Evolutionary conservation across 2,888 invertebrate species (phyloP).

Genomic region (Chymomyza fuscimana): DNA sequence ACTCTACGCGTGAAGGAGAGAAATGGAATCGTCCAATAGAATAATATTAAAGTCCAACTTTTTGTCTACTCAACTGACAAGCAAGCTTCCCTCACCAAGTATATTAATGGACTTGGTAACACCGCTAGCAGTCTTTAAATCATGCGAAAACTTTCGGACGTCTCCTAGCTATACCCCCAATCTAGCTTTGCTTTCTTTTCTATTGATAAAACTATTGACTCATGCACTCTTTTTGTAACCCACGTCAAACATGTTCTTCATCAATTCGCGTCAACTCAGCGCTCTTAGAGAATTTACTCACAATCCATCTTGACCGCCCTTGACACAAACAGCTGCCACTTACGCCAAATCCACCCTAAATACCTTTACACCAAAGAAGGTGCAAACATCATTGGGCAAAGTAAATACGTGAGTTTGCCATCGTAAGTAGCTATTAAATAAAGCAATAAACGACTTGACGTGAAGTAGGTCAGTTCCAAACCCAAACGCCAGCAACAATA

Average conservation of each 20-base stretch:
- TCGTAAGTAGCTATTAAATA: conserved; percentile 45
- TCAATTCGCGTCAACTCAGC: conserved; percentile 28
- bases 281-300: not conserved
- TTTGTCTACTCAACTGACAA: too few relatives aligned
- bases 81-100: too few relatives aligned
- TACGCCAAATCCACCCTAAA: not conserved
- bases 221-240: conserved; percentile 21
- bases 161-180: too few relatives aligned
- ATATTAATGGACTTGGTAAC: too few relatives aligned
- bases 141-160: too few relatives aligned
- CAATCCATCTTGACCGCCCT: not conserved
- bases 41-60: too few relatives aligned
- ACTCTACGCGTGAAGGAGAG: too few relatives aligned
- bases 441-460: conserved; percentile 36
- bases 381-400: not conserved
- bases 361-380: not conserved
- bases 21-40: too few relatives aligned
- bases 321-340: not conserved
- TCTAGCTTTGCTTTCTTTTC: not conserved
- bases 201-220: conserved; percentile 9
- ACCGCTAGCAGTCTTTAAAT: too few relatives aligned
- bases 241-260: not conserved
- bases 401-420: conserved; percentile 12
- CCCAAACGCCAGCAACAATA: not conserved
- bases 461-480: conserved; percentile 51